Base-by-base conservation (phyloP, 1,140 invertebrate genomes). In the Ruditapes philippinarum region DNA sequence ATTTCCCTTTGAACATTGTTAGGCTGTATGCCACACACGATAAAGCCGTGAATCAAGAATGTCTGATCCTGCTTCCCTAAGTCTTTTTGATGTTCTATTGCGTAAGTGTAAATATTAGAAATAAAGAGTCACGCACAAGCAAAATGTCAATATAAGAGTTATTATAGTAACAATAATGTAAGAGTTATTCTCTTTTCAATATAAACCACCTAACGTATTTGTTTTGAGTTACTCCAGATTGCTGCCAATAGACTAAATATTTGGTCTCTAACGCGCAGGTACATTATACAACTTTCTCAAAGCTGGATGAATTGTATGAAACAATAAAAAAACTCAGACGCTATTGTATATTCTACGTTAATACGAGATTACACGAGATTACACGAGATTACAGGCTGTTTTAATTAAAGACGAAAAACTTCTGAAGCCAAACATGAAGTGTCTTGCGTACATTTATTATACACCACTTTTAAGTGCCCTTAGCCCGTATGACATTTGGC, bases 321-420 rank as follows among this genome's bases (percentile, higher is more conserved):
- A 78, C 74, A 78, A 78, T 78, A 78, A 78, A 78, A 78, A 40
- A 74, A 74, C 45, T 74, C 70, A 74, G 45, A 78, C 42, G 45
- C 49, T 51, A 51, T 25, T 78, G 42, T 78, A 57, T 78, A 78
- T 49, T n/a, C n/a, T 54, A 70, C 25, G 36, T 70, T 70, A 38
- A 70, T 28, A 22, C 38, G 14, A 1, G 31, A 28, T 28, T 38
- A 38, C 65, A 70, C 33, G 17, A n/a, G n/a, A n/a, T n/a, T n/a
- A n/a, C n/a, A n/a, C n/a, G n/a, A n/a, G 31, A 28, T 28, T 38
- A 38, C 65, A 70, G 65, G 17, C 65, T 36, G 57, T 62, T 62
- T 62, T 25, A 62, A 62, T 62, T 62, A 62, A 62, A 28, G 57
- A 62, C 28, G 57, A 62, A 62, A n/a, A 25, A 62, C 57, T 62